A percentile compares a stretch with the other conserved stretches of the same genome.
Conservation (phyloP, 2,113 vertebrate genomes). For the Caloenas nicobarica region DNA sequence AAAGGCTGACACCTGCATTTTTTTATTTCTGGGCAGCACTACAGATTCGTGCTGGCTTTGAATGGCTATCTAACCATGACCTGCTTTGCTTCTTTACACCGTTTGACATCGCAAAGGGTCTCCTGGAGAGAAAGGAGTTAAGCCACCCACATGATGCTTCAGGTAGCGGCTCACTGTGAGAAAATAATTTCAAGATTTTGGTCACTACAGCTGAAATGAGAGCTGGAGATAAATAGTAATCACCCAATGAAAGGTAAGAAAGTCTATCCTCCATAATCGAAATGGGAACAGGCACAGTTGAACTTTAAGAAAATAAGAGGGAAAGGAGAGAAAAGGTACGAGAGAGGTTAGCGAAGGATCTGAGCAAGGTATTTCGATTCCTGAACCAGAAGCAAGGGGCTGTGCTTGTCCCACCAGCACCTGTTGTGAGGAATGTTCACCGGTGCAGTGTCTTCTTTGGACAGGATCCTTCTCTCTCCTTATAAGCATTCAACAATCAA, state of each 20-base stretch:
- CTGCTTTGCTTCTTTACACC: neutral
- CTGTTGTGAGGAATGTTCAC: neutral
- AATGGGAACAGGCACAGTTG: neutral
- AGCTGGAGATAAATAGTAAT: neutral
- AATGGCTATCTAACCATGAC: neutral
- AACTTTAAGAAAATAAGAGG: neutral
- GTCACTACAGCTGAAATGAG: neutral
- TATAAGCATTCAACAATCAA: neutral
- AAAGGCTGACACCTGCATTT: neutral
- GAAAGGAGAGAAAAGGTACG: neutral
- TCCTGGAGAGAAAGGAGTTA: neutral
- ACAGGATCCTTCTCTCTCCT: neutral
- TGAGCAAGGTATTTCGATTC: neutral
- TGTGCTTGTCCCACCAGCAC: neutral
- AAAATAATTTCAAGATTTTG: neutral
- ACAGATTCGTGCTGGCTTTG: neutral
- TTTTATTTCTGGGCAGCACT: neutral
- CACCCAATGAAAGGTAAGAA: neutral
- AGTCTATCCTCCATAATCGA: neutral
- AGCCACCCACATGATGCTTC: neutral
- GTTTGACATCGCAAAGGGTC: neutral
- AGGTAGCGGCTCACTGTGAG: neutral
- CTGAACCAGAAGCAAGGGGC: neutral
- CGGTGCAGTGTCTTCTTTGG: neutral
- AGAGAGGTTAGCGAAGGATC: neutral